Evolutionary conservation across 1,140 invertebrate genomes (phyloP), one percentile per base, ranked within the genome.

Genomic region (Euglossa dilemma): DNA sequence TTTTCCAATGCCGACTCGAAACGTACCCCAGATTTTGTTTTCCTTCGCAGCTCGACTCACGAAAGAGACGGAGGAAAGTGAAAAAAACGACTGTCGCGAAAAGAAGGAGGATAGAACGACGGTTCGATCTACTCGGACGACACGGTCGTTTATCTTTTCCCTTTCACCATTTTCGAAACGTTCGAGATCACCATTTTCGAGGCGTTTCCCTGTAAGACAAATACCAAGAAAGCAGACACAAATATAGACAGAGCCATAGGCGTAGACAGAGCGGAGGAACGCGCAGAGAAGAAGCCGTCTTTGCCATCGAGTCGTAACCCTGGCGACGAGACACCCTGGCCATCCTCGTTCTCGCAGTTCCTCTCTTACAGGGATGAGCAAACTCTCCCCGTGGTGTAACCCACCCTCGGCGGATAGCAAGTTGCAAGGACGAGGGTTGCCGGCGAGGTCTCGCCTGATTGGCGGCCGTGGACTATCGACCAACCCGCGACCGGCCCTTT

Each of bases 391-490:
- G 86, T 61, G 75, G 77, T 84, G 73, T 89, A 86, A 83, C 87
- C 87, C 73, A 76, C 87, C 86, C 86, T 88, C 64, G 73, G 20
- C 75, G 79, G 56, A 83, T 85, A 90, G 89, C 89, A 92, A 91
- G 90, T 92, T 88, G 91, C 92, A 89, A 89, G 87, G 87, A 89
- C 90, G 91, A 92, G 91, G 92, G 92, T 90, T 87, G 87, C 70
- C 87, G 87, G 87, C 88, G 86, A 89, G 90, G 89, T 91, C 90
- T 91, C 91, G 92, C 92, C 92, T 92, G 92, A 94, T 94, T 94
- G 93, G 93, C 92, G 92, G 89, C 88, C 79, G 88, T 88, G 89
- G 90, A 92, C 93, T 94, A 94, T 94, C 93, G 93, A 94, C 93
- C 93, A 94, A 92, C 92, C 92, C 89, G 88, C 89, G 91, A 91